A percentile compares a stretch with the other conserved stretches of the same genome.
phyloP scores from a whole-genome alignment of 2,888 invertebrate species.

The Osmoderma eremita region DNA sequence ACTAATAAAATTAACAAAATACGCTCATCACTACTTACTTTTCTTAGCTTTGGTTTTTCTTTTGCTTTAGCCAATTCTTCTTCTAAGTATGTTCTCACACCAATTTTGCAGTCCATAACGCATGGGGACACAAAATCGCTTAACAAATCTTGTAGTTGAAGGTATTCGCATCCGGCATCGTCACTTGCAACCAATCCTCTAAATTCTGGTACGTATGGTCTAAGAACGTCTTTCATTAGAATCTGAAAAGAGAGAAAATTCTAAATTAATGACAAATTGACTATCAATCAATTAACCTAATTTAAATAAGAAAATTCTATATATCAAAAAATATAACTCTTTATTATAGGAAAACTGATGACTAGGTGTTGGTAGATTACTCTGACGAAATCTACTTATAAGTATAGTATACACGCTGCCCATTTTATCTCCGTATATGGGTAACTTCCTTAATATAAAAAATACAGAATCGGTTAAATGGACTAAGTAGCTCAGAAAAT shows the following conservation, averaged over 20 bases:
- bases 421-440: no score
- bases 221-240: slow-evolving; percentile 87
- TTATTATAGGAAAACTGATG: no score
- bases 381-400: no score
- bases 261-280: neutral
- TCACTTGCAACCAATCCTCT: slow-evolving; percentile 86
- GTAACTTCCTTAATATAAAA: no score
- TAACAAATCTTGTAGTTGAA: slow-evolving; percentile 92
- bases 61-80: slow-evolving; percentile 95
- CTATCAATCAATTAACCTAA: no score
- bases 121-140: slow-evolving; percentile 92
- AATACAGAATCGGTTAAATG: no score
- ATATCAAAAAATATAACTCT: no score
- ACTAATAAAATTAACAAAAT: neutral
- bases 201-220: slow-evolving; percentile 93
- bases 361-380: no score
- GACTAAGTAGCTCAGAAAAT: no score
- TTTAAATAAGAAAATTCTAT: no score
- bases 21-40: slow-evolving; percentile 67
- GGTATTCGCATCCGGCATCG: slow-evolving; percentile 84
- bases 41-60: slow-evolving; percentile 90
- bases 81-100: slow-evolving; percentile 93
- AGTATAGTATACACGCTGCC: no score
- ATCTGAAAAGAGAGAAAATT: slow-evolving; percentile 58
- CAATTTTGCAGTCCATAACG: slow-evolving; percentile 98